A percentile compares a stretch with the other conserved stretches of the same genome.
phyloP scores from a whole-genome alignment of 2,113 vertebrate genomes.

The Apistogramma diplotaenia region DNA sequence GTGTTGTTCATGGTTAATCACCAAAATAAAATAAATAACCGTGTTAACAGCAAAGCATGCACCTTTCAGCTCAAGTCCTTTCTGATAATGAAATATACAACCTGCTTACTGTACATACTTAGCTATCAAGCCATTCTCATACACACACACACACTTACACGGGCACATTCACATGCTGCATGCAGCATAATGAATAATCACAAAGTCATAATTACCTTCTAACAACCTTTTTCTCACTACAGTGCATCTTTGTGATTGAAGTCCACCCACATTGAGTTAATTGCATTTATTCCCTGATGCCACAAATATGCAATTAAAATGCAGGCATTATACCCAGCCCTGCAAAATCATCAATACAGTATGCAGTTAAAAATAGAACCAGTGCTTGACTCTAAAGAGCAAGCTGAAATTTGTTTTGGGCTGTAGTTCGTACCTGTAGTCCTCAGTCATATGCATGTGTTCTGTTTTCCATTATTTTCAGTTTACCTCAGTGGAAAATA shows the following conservation, averaged over 20 bases:
- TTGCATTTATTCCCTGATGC: constrained; percentile 74
- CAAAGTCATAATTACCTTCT: constrained; percentile 75
- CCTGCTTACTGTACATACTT: constrained; percentile 55
- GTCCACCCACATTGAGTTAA: constrained; percentile 78
- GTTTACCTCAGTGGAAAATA: not conserved
- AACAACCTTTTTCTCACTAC: constrained; percentile 74
- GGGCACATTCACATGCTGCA: constrained; percentile 16
- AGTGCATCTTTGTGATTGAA: constrained; percentile 77
- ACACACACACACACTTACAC: constrained; percentile 3
- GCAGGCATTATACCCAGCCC: constrained; percentile 56
- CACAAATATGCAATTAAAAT: constrained; percentile 73
- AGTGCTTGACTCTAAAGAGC: not conserved
- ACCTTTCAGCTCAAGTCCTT: constrained; percentile 58
- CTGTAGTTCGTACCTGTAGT: not conserved
- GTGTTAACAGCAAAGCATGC: constrained; percentile 69
- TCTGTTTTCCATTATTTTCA: not conserved
- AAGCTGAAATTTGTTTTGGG: constrained; percentile 7
- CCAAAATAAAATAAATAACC: constrained; percentile 31
- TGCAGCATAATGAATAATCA: constrained; percentile 69
- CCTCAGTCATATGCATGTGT: not conserved
- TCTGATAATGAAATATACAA: constrained; percentile 51
- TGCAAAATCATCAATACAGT: constrained; percentile 69
- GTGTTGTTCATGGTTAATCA: not conserved
- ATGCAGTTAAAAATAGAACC: constrained; percentile 52
- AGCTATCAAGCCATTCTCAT: constrained; percentile 1